Conservation (phyloP, 2,113 vertebrate genomes). For the Brienomyrus longianalis region DNA sequence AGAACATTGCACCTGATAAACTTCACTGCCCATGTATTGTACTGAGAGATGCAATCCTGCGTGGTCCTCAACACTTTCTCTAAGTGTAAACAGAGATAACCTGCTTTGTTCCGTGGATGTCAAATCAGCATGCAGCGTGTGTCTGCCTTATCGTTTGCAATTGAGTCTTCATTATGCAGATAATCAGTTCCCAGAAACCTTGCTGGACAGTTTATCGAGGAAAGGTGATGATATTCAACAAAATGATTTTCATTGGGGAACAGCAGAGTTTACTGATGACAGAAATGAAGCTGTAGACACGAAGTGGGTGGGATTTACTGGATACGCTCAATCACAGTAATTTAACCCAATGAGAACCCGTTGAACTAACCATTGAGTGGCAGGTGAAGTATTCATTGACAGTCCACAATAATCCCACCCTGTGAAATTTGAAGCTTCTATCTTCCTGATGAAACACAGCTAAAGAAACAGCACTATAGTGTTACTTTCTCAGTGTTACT, state of each 20-base stretch:
- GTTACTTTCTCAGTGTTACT: background rate
- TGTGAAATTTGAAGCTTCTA: background rate
- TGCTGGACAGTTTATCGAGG: background rate
- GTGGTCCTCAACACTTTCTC: background rate
- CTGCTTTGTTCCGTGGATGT: background rate
- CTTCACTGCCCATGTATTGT: background rate
- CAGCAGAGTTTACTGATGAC: background rate
- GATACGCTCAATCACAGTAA: background rate
- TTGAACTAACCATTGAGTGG: background rate
- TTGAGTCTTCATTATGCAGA: background rate
- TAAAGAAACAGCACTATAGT: background rate
- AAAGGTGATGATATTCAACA: background rate
- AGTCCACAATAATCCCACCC: background rate
- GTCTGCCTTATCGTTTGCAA: background rate
- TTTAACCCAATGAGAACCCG: background rate
- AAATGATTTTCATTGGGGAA: background rate
- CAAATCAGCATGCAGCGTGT: background rate
- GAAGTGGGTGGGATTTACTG: background rate
- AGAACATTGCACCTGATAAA: background rate
- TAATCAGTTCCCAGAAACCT: background rate
- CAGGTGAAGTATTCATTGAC: background rate
- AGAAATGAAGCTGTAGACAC: background rate
- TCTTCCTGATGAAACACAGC: background rate
- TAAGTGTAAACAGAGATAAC: background rate
- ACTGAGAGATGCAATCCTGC: too few relatives aligned